Conservation (phyloP, 2,797 vertebrate species). For the Setipinna tenuifilis region DNA sequence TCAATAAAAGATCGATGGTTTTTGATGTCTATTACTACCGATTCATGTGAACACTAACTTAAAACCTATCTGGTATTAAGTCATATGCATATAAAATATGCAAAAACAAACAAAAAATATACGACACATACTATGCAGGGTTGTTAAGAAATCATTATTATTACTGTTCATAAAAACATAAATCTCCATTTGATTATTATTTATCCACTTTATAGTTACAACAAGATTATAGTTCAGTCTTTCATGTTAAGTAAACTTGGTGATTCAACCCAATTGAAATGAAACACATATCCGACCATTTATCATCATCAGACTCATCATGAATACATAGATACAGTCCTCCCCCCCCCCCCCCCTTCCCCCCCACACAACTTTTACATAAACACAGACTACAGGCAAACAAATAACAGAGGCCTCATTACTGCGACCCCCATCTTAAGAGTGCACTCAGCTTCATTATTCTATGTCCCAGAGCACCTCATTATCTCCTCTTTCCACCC, state of each 20-base stretch:
- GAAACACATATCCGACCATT: conserved; percentile 3
- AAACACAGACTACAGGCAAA: conserved; percentile 15
- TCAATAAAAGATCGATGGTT: conserved; percentile 47
- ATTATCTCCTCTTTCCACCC: not conserved
- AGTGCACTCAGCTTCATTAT: not conserved
- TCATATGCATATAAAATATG: not conserved
- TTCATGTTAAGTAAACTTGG: conserved; percentile 52
- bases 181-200: conserved; percentile 55
- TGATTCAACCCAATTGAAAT: not conserved
- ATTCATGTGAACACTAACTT: conserved; percentile 4
- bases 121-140: not conserved
- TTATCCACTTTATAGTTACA: conserved; percentile 52
- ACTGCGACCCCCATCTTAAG: not conserved
- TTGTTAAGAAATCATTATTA: conserved; percentile 42
- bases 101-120: not conserved
- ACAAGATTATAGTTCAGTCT: conserved; percentile 58
- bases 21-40: not conserved
- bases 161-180: conserved; percentile 60
- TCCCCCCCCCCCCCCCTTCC: not conserved
- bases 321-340: not conserved
- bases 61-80: not conserved
- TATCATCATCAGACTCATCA: not conserved
- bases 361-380: not conserved
- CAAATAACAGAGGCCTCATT: not conserved
- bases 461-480: not conserved